A percentile compares a stretch with the other conserved stretches of the same genome.
These are phyloP conservation scores for Eremobia ochroleuca DNA, from an alignment of 2,888 invertebrate genomes.

Conservation along the genomic window DNA sequence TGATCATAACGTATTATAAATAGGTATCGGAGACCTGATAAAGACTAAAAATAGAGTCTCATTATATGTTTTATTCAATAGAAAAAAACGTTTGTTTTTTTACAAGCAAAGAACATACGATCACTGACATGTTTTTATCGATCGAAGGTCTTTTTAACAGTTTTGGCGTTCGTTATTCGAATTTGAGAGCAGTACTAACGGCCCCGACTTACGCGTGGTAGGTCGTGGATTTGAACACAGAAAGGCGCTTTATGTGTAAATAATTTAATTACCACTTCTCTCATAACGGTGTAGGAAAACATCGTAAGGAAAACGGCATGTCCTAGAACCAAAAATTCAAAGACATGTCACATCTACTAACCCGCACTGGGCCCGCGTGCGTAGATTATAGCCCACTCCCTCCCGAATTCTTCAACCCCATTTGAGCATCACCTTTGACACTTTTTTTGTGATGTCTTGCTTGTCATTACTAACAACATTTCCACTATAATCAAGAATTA, in stretches of 20 bases:
- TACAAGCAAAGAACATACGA: neutral
- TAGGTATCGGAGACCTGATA: neutral
- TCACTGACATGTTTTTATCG: neutral
- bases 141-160: slow-evolving; percentile 36
- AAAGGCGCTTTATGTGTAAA: neutral
- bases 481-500: neutral
- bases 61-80: neutral
- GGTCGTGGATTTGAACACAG: neutral
- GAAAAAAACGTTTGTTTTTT: slow-evolving; percentile 20
- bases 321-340: too few species aligned
- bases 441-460: neutral
- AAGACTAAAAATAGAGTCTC: neutral
- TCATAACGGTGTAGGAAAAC: too few species aligned
- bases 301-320: too few species aligned
- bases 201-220: neutral
- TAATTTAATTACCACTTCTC: neutral
- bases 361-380: too few species aligned
- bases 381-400: too few species aligned
- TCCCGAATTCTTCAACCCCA: neutral
- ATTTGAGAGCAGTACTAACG: neutral
- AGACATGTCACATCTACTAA: too few species aligned
- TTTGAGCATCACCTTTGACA: neutral
- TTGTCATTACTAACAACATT: neutral
- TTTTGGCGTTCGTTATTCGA: slow-evolving; percentile 11
- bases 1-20: neutral